Evolutionary conservation across 2,113 vertebrate genomes (phyloP).

Genomic region (Labrus mixtus): DNA sequence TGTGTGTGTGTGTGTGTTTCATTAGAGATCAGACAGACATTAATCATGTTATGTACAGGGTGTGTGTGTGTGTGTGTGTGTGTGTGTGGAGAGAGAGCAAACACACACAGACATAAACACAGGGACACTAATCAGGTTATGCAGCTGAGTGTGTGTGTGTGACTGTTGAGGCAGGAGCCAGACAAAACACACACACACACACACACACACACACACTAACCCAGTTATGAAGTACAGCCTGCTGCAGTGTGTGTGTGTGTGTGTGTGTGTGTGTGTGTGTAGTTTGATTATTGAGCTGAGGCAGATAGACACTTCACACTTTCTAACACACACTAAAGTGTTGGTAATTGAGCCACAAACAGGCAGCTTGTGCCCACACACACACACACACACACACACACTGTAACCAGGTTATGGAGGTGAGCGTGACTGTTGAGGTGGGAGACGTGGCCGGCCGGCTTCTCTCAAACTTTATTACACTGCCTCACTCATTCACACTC

Average conservation of each 20-base stretch:
- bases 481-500: slow-evolving; percentile 11
- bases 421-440: slow-evolving; percentile 53
- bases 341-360: slow-evolving; percentile 29
- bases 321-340: slow-evolving; percentile 27
- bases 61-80: not conserved
- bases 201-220: slow-evolving; percentile 15
- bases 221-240: slow-evolving; percentile 16
- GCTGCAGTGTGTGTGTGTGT: slow-evolving; percentile 19
- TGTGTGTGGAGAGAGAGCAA: not conserved
- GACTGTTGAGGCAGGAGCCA: not conserved
- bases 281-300: slow-evolving; percentile 26
- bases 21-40: not conserved
- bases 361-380: not conserved
- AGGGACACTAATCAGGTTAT: slow-evolving; percentile 25
- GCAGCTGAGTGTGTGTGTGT: not conserved
- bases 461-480: slow-evolving; percentile 43
- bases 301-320: slow-evolving; percentile 23
- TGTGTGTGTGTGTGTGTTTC: slow-evolving; percentile 21
- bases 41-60: slow-evolving; percentile 10
- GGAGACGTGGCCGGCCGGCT: slow-evolving; percentile 11
- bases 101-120: not conserved
- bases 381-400: not conserved
- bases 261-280: slow-evolving; percentile 25
- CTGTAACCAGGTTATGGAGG: slow-evolving; percentile 43
- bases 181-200: no score